Percentiles rank a stretch among this genome's conserved stretches.
These are phyloP conservation scores for Xiphophorus couchianus DNA, from an alignment of 2,113 vertebrate genomes.

Conservation along the genomic window DNA sequence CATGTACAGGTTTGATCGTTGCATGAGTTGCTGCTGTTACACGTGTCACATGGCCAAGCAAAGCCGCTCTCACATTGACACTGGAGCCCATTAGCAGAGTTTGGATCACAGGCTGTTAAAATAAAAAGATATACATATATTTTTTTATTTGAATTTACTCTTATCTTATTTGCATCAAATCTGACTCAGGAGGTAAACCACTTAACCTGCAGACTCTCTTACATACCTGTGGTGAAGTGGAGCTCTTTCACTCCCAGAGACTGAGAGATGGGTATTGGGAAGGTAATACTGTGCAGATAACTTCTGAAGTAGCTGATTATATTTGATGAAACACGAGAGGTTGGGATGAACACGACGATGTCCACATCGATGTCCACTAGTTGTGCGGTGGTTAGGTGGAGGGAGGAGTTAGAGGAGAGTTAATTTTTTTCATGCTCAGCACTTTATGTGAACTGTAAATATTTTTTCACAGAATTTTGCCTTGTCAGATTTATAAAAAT, in stretches of 20 bases:
- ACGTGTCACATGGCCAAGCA: slow-evolving; percentile 39
- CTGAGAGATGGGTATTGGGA: background rate
- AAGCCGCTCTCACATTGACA: slow-evolving; percentile 35
- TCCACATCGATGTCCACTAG: slow-evolving; percentile 1
- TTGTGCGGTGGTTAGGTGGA: background rate
- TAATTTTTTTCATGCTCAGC: background rate
- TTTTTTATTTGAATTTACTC: too few species aligned
- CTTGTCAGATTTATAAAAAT: too few species aligned
- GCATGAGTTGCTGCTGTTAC: slow-evolving; percentile 24
- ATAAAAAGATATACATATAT: background rate
- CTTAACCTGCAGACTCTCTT: too few species aligned
- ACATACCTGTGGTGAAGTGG: background rate
- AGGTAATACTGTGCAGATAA: background rate
- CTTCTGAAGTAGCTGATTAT: background rate
- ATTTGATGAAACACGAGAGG: background rate
- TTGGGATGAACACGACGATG: slow-evolving; percentile 22
- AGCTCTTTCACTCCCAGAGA: background rate
- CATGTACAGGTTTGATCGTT: slow-evolving; percentile 44
- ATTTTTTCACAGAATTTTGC: too few species aligned
- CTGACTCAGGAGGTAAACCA: too few species aligned
- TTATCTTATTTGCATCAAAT: too few species aligned
- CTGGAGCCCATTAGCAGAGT: background rate
- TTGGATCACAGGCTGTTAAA: slow-evolving; percentile 9
- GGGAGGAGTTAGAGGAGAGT: background rate
- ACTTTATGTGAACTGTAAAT: too few species aligned